These are phyloP conservation scores for Caenorhabditis sp. DNA, from an alignment of 2,888 invertebrate genomes.

Conservation along the genomic window DNA sequence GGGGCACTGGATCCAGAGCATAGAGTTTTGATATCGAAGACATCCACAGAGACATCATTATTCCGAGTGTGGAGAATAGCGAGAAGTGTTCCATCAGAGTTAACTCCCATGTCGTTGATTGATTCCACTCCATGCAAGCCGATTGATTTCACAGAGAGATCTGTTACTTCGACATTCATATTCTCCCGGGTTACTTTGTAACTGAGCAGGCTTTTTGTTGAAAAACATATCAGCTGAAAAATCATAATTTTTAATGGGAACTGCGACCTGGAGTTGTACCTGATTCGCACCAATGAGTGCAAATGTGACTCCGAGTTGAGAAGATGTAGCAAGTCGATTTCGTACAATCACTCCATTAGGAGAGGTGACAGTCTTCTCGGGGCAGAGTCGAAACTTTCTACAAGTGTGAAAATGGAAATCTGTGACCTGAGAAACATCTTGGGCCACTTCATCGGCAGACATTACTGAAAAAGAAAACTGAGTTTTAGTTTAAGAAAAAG, in stretches of 20 bases:
- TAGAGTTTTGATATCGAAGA: conserved; percentile 67
- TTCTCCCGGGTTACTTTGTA: conserved; percentile 63
- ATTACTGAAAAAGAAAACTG: conserved; percentile 22
- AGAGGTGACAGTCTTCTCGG: conserved; percentile 15
- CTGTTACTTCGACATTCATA: conserved; percentile 68
- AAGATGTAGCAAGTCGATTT: conserved; percentile 51
- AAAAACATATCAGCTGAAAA: conserved; percentile 62
- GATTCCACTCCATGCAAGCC: conserved; percentile 37
- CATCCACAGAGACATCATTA: conserved; percentile 73
- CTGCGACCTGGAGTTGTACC: conserved; percentile 1
- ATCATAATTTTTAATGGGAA: neutral
- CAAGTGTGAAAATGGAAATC: conserved; percentile 69
- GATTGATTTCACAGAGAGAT: conserved; percentile 57
- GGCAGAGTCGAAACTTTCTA: conserved; percentile 69
- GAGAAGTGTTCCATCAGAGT: conserved; percentile 73
- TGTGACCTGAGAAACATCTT: conserved; percentile 58
- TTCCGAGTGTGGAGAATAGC: conserved; percentile 66
- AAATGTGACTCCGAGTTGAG: conserved; percentile 58
- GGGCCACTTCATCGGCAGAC: conserved; percentile 41
- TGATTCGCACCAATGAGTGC: conserved; percentile 45
- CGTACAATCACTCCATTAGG: neutral
- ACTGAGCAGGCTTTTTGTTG: conserved; percentile 45
- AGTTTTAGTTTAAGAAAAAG: conserved; percentile 18
- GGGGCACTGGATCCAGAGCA: conserved; percentile 47
- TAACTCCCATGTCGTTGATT: conserved; percentile 62